These are phyloP conservation scores for Tenthredo amoena DNA, from an alignment of 2,888 invertebrate species.

Conservation along the genomic window DNA sequence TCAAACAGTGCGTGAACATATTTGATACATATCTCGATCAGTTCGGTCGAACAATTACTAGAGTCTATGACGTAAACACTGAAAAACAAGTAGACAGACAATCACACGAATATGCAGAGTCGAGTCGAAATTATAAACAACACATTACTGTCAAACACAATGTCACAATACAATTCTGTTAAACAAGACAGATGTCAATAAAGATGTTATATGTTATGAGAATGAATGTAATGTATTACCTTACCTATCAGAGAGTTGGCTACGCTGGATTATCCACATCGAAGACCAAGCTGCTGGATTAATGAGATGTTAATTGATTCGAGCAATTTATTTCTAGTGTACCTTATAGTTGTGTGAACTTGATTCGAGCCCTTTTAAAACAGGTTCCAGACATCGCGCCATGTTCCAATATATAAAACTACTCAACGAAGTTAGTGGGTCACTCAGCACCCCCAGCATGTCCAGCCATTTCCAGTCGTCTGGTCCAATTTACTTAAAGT, in stretches of 20 bases:
- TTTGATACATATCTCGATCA: background rate
- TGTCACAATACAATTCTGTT: background rate
- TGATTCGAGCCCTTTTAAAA: too few relatives aligned
- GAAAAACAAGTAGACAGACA: background rate
- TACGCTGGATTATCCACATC: background rate
- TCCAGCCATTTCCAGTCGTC: too few relatives aligned
- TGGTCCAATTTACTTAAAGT: too few relatives aligned
- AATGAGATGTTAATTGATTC: background rate
- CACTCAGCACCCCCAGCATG: too few relatives aligned
- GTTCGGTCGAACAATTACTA: background rate
- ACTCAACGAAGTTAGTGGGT: too few relatives aligned
- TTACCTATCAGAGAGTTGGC: background rate
- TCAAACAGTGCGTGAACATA: background rate
- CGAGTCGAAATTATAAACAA: background rate
- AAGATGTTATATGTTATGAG: background rate
- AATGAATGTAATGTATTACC: background rate
- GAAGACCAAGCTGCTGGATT: background rate
- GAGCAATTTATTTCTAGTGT: background rate
- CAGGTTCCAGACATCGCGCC: too few relatives aligned
- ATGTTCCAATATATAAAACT: too few relatives aligned
- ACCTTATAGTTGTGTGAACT: too few relatives aligned
- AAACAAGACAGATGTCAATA: background rate
- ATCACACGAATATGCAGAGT: background rate
- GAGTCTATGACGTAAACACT: background rate
- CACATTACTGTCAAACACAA: background rate